Base-by-base conservation (phyloP, 2,888 invertebrate species). In the Cheilosia urbana region DNA sequence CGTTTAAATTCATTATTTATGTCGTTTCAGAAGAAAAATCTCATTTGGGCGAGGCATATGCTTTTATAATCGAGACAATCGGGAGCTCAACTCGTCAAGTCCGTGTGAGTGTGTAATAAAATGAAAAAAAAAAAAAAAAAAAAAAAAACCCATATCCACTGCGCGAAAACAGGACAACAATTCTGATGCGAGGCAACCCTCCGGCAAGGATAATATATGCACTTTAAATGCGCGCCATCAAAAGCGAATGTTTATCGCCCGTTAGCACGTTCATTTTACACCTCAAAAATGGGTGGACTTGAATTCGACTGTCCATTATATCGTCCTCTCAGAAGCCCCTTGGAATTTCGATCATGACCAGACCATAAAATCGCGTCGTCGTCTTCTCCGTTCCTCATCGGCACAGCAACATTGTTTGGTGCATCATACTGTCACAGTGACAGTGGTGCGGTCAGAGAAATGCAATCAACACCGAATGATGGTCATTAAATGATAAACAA, bases 401-500 rank as follows among this genome's bases (percentile, higher is more conserved):
- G 19, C 6, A 21, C 15, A 34, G 45, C 71, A 71, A 60, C 82
- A 77, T 68, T 83, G 78, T 66, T 47, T 68, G 72, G 51, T 58
- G 34, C 27, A 21, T 13, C 37, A 13, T 9, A 17, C 47, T 83
- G 55, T 79, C 79, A 83, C 71, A 76, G 30, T 80, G 80, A 84
- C 84, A 84, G 80, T 72, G 55, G 80, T 72, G 55, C 11, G 30
- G 37, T 79, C 80, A 75, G 75, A 69, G 60, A 84, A 84, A 84
- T 72, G 72, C 72, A 80, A 84, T 80, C 84, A 84, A 68, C 83
- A 73, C 72, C 83, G 79, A 83, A 83, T 84, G 84, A 80, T 69
- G 42, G 80, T 65, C 80, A 71, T 80, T 84, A 84, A 79, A 83
- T 83, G 83, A 83, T 83, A 83, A 83, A 84, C 80, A 80, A 80